Evolutionary conservation across 2,888 invertebrate genomes (phyloP), one percentile per base, ranked within the genome.

Genomic region (Andrena flavipes): DNA sequence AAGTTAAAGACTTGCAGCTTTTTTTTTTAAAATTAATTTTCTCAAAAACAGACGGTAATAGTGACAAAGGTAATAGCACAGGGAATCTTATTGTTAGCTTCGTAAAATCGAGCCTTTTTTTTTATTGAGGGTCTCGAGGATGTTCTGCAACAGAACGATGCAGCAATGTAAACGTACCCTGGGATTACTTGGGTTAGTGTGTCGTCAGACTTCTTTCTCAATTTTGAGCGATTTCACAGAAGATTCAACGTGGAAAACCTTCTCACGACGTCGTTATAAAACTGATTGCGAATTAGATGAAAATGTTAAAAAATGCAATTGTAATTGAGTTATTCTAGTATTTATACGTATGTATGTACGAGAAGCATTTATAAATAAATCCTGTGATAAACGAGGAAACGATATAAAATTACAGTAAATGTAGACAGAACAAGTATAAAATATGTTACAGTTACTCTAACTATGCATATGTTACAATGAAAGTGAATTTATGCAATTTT

Each of bases 171-270:
- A 70, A 60, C 48, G 60, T 48, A 1, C 70, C 60, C 48, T 65
- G 76, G 71, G 60, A 54, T 62, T 74, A 64, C 48, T 49, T 74
- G 74, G 80, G 65, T 54, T 62, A 20, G 33, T 64, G 70, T 10
- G 64, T 63, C 30, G 84, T 54, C 76, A 42, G 84, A 81, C 84
- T 74, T 71, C 35, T 71, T 78, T 54, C 64, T 60, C 60, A 20
- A 42, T 0, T 6, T 59, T 59, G n/a, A 48, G 26, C 23, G 60
- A 60, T 23, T 60, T 48, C 33, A 30, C 6, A 26, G 23, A 2
- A 3, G 6, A 42, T 30, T 13, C 29, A 71, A 71, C n/a, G 13
- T 13, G 23, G 0, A 16, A 23, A 54, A 33, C 13, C 13, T 35
- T 33, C 16, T 3, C 30, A 13, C 2, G n/a, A 26, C 13, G n/a